These are phyloP conservation scores for Zhengitettix transpicula DNA, from an alignment of 2,888 invertebrate genomes.

Conservation along the genomic window DNA sequence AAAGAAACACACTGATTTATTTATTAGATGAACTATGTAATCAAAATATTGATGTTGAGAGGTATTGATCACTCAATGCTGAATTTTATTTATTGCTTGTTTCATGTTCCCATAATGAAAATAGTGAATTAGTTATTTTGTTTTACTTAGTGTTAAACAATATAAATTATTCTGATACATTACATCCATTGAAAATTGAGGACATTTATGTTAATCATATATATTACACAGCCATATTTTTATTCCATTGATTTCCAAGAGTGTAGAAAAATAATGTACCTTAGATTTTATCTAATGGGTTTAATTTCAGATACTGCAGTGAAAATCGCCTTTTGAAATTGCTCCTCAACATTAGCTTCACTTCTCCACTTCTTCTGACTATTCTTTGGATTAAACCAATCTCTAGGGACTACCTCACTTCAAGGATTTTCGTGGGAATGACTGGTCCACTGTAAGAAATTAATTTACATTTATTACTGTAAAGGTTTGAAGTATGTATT, in stretches of 20 bases:
- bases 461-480: background rate
- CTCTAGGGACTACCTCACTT: conserved; percentile 64
- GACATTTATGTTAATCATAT: too few relatives aligned
- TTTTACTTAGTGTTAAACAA: background rate
- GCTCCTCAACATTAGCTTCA: conserved; percentile 70
- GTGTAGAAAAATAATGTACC: background rate
- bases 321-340: conserved; percentile 45
- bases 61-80: too few relatives aligned
- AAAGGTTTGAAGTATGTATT: too few relatives aligned
- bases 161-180: background rate
- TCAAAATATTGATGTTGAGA: too few relatives aligned
- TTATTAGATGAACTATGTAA: too few relatives aligned
- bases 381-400: conserved; percentile 85
- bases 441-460: conserved; percentile 60
- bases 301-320: conserved; percentile 43
- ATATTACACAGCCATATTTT: too few relatives aligned
- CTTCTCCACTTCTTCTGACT: conserved; percentile 69
- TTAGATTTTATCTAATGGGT: background rate
- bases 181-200: too few relatives aligned
- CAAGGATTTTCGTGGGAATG: conserved; percentile 61
- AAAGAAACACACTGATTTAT: too few relatives aligned
- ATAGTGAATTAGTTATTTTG: background rate
- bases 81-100: too few relatives aligned
- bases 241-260: too few relatives aligned
- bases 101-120: conserved; percentile 4